Evolutionary conservation across 2,888 invertebrate species (phyloP).

Genomic region (Schizotus pectinicornis): DNA sequence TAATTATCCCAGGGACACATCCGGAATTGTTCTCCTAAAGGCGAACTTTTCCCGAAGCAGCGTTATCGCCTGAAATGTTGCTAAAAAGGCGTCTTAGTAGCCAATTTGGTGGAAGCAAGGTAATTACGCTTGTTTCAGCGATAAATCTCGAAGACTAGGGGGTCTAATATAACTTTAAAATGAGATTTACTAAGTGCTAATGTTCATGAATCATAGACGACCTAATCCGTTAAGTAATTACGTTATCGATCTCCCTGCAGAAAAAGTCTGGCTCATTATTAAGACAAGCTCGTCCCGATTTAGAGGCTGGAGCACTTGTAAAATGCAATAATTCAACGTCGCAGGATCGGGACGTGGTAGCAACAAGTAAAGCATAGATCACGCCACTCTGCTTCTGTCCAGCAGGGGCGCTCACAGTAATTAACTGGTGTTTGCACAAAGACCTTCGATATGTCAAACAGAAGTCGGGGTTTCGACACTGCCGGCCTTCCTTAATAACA

Average conservation of each 20-base stretch:
- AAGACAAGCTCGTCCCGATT: constrained; percentile 21
- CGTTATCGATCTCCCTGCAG: constrained; percentile 7
- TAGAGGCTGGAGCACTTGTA: constrained; percentile 10
- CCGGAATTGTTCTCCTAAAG: no score
- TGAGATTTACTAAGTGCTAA: constrained; percentile 6
- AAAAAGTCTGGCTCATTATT: constrained; percentile 15
- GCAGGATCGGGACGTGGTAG: constrained; percentile 13
- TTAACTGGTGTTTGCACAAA: constrained; percentile 37
- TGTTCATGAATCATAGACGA: constrained; percentile 18
- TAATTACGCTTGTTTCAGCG: constrained; percentile 3
- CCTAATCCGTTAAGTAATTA: constrained; percentile 16
- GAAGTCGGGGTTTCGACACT: constrained; percentile 17
- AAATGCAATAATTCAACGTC: constrained; percentile 26
- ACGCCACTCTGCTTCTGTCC: constrained; percentile 24
- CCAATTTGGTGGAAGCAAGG: no score
- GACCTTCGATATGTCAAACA: constrained; percentile 35
- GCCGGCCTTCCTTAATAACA: background rate
- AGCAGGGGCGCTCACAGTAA: constrained; percentile 31
- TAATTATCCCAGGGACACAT: background rate
- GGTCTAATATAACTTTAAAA: constrained; percentile 14
- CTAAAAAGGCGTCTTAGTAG: background rate
- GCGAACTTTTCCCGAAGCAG: no score
- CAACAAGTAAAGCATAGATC: constrained; percentile 32
- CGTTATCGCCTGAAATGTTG: background rate
- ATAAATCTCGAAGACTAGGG: constrained; percentile 4